Evolutionary conservation across 2,888 invertebrate species (phyloP), one percentile per base, ranked within the genome.

Genomic region (Tenthredo livida): DNA sequence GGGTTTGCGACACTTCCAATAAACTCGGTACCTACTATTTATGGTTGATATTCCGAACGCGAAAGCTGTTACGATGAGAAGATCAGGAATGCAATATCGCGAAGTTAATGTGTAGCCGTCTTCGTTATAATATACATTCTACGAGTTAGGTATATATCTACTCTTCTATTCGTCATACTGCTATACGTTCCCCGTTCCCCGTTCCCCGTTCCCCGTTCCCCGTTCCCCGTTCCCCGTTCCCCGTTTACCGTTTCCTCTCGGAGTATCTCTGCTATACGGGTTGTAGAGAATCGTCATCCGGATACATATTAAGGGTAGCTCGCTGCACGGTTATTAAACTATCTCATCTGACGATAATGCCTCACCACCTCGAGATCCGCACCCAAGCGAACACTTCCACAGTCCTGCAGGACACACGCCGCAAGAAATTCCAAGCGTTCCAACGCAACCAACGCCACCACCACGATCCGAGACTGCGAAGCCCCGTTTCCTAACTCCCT

Each of bases 121-220:
- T 61, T 61, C 43, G 77, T 77, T 54, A 77, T 54, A 77, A 77
- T 54, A n/a, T 77, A 77, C 80, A 80, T 80, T 80, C 58, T 61
- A 37, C 15, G 61, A 37, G 21, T 40, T 33, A 33, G 1, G 2
- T 29, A 29, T 37, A 40, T 40, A 65, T 61, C 21, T 10, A 61
- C 40, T 50, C 40, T n/a, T 61, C 58, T 80, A 80, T 29, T 37
- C 54, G 37, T n/a, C 72, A n/a, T n/a, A 43, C 3, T 2, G 9
- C 40, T 17, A 1, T 10, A 40, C 7, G 70, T 72, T 29, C n/a
- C 50, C 25, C 47, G 29, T 50, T 25, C 10, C 12, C 43, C n/a
- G 50, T n/a, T n/a, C n/a, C n/a, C n/a, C n/a, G n/a, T n/a, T n/a
- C n/a, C n/a, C n/a, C n/a, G n/a, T 17, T n/a, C 17, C 21, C 43